A percentile compares a stretch with the other conserved stretches of the same genome.
Conservation (phyloP, 2,113 vertebrate species). For the Potamarius usumacintae region DNA sequence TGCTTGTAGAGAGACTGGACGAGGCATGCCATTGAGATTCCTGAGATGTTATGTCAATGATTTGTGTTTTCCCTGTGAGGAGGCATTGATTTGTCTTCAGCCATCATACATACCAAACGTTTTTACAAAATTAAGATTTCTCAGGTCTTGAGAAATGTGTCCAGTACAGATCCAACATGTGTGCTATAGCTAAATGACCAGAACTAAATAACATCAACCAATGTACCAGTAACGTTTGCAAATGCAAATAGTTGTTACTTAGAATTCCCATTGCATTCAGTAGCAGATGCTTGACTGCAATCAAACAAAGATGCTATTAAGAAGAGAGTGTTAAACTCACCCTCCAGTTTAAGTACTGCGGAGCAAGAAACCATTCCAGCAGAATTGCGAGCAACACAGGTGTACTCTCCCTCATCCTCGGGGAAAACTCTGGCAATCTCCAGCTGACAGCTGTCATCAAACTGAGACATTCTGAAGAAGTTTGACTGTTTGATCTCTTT, state of each 20-base stretch:
- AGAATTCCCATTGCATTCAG: neutral
- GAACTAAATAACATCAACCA: slow-evolving; percentile 11
- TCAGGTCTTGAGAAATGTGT: neutral
- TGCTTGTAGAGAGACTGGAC: slow-evolving; percentile 76
- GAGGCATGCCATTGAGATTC: slow-evolving; percentile 74
- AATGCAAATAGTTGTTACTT: neutral
- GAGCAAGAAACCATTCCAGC: slow-evolving; percentile 89
- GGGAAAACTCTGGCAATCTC: slow-evolving; percentile 90
- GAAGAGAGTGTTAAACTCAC: slow-evolving; percentile 67
- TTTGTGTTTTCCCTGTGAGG: slow-evolving; percentile 86
- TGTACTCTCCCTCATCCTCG: slow-evolving; percentile 90
- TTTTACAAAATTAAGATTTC: neutral
- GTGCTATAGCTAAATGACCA: slow-evolving; percentile 14
- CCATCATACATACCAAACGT: neutral
- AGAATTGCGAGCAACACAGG: slow-evolving; percentile 86
- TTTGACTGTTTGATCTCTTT: slow-evolving; percentile 93
- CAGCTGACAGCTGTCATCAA: slow-evolving; percentile 92
- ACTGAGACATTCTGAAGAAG: slow-evolving; percentile 93
- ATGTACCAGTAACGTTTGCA: neutral
- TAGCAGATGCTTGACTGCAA: neutral
- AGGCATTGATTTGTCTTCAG: slow-evolving; percentile 72
- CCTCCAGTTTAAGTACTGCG: slow-evolving; percentile 83
- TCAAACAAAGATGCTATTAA: slow-evolving; percentile 1
- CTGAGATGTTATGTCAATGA: slow-evolving; percentile 73
- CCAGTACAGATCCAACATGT: neutral